Percentiles rank a stretch among this genome's conserved stretches.
phyloP scores from a whole-genome alignment of 2,113 vertebrate genomes.

The Grallaria varia region DNA sequence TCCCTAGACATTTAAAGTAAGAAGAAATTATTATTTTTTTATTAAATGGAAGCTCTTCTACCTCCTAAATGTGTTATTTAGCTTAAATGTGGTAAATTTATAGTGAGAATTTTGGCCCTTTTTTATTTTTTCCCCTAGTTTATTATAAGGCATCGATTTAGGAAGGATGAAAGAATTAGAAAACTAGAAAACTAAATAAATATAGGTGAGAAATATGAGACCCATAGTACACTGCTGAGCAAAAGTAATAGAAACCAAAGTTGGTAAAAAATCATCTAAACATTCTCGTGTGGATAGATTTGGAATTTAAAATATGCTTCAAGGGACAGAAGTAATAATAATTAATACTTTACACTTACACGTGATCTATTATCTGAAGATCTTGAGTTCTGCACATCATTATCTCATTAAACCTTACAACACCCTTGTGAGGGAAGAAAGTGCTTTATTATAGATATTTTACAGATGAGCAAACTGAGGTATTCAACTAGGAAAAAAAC shows the following conservation, averaged over 20 bases:
- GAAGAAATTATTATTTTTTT: background rate
- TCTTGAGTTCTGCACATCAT: slow-evolving; percentile 13
- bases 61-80: background rate
- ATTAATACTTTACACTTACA: slow-evolving; percentile 9
- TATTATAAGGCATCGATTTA: background rate
- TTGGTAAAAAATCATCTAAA: background rate
- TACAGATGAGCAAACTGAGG: slow-evolving; percentile 30
- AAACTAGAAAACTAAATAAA: background rate
- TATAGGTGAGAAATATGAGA: background rate
- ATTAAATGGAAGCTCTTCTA: background rate
- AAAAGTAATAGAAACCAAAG: background rate
- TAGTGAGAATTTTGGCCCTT: background rate
- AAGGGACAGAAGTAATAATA: background rate
- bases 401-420: slow-evolving; percentile 44
- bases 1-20: background rate
- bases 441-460: slow-evolving; percentile 8
- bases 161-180: background rate
- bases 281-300: background rate
- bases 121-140: background rate
- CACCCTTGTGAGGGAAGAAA: slow-evolving; percentile 15
- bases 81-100: background rate
- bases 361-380: background rate
- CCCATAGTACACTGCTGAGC: background rate
- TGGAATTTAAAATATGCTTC: background rate
- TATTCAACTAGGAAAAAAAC: slow-evolving; percentile 20